phyloP scores from a whole-genome alignment of 2,113 vertebrate genomes.

The Morone chrysops region DNA sequence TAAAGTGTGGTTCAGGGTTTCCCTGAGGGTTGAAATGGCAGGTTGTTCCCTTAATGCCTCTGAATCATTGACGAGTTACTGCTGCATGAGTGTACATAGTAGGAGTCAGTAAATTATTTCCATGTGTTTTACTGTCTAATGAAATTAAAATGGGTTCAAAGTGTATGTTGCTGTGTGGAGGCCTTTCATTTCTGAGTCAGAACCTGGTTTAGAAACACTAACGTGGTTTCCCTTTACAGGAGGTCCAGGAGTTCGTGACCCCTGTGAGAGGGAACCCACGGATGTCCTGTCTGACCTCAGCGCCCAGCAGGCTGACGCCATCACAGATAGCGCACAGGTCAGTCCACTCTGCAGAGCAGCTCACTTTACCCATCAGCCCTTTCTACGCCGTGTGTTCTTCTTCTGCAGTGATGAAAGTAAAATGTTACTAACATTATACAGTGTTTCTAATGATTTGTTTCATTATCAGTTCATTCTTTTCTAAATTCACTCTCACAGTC shows the following conservation, averaged over 20 bases:
- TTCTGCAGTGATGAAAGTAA: background rate
- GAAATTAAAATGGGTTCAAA: background rate
- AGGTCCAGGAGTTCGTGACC: constrained; percentile 93
- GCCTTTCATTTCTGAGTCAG: background rate
- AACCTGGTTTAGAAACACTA: background rate
- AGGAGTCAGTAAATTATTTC: background rate
- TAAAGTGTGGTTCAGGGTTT: background rate
- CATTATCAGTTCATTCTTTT: background rate
- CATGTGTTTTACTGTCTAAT: background rate
- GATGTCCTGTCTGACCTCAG: constrained; percentile 91
- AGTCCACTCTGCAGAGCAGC: background rate
- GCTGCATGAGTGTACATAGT: background rate
- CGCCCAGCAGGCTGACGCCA: constrained; percentile 90
- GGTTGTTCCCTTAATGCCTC: background rate
- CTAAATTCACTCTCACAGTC: background rate
- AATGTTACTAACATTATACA: background rate
- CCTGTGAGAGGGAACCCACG: constrained; percentile 92
- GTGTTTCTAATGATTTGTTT: background rate
- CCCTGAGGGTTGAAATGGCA: background rate
- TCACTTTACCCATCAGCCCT: background rate
- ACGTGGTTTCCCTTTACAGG: constrained; percentile 71
- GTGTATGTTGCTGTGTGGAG: background rate
- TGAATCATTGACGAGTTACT: constrained; percentile 25
- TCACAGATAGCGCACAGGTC: constrained; percentile 96
- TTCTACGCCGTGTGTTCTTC: background rate